Percentiles rank a stretch among this genome's conserved stretches.
Evolutionary conservation across 1,140 invertebrate genomes (phyloP).

Genomic region (Anadara kagoshimensis): DNA sequence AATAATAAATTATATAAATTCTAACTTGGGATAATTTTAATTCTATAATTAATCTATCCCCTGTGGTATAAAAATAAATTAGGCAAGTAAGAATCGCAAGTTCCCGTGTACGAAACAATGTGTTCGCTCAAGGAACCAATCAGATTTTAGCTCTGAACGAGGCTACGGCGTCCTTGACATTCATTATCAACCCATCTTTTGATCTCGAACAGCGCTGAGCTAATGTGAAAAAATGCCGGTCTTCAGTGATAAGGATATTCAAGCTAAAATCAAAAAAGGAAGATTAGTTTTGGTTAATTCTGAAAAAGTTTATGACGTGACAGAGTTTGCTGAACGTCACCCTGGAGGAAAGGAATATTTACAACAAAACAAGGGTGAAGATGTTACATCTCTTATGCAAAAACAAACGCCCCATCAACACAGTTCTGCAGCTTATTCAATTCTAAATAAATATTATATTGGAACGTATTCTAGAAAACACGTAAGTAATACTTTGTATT

Average conservation of each 20-base stretch:
- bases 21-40: no score
- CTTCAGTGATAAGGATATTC: background rate
- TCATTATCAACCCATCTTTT: no score
- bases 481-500: conserved; percentile 24
- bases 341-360: conserved; percentile 71
- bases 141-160: no score
- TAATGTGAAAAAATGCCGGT: no score
- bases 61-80: no score
- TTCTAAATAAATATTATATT: conserved; percentile 71
- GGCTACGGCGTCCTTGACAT: no score
- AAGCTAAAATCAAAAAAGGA: conserved; percentile 24
- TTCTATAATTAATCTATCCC: no score
- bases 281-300: conserved; percentile 52
- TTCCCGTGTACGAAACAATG: no score
- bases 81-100: no score
- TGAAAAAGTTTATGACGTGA: conserved; percentile 72
- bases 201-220: no score
- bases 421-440: conserved; percentile 69
- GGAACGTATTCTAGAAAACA: conserved; percentile 44
- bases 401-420: conserved; percentile 66
- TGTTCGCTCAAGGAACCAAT: no score
- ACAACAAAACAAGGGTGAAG: conserved; percentile 60
- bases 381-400: conserved; percentile 67
- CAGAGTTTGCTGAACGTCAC: conserved; percentile 69
- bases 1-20: no score